Base-by-base conservation (phyloP, 2,797 vertebrate genomes). In the Hippopotamyrus pictus region DNA sequence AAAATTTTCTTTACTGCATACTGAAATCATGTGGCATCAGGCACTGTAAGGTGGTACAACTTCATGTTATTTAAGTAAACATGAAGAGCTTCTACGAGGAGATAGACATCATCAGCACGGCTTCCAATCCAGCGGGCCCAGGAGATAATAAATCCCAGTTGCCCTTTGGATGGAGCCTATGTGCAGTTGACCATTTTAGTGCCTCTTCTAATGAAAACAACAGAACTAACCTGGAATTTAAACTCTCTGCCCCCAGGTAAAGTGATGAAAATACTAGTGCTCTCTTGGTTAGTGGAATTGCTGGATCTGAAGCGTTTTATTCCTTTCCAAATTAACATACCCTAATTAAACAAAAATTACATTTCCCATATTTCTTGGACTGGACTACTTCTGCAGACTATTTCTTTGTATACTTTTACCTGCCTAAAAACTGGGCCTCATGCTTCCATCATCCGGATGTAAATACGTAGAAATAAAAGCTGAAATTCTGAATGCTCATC, bases 281-380 rank as follows among this genome's bases (percentile, higher is more conserved):
- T 11, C 17, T 79, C 73, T 29, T 69, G 17, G 2, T 79, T n/a
- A 41, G 17, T 79, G 37, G 73, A 79, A 79, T 44, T 79, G 5
- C 69, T 44, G 73, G 73, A 79, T 79, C 33, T 19, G 33, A 79
- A 41, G 76, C 19, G 0, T 19, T 69, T 53, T 4, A 37, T 65
- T 65, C 33, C 17, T 76, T n/a, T n/a, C 8, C 22, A 29, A 65
- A 65, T 29, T 65, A 65, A 65, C 62, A 29, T 65, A 29, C 62
- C 9, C 7, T 46, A 73, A n/a, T 29, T 90, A 11, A 89, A 53
- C 90, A 86, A 89, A 82, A 0, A n/a, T 86, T 89, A 88, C 29
- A 87, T 69, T 11, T 11, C 2, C 59, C 59, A 59, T 22, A 1
- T 87, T 41, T 89, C 44, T 29, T 82, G 44, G 73, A 89, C 73